A percentile compares a stretch with the other conserved stretches of the same genome.
Conservation (phyloP, 2,797 vertebrate genomes). For the Squalus acanthias region DNA sequence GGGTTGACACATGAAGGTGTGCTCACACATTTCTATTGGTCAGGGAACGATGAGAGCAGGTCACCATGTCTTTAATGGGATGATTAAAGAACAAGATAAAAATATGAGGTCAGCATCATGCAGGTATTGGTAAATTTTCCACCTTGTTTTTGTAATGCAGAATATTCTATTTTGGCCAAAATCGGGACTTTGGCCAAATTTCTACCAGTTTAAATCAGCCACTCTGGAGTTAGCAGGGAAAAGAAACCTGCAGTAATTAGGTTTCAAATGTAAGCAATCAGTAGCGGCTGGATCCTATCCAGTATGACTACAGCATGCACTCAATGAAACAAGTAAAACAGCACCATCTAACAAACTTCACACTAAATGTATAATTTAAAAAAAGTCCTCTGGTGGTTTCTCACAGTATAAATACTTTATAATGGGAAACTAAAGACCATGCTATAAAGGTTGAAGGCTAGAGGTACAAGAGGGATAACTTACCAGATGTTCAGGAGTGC, state of each 20-base stretch:
- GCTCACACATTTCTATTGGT: background rate
- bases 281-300: background rate
- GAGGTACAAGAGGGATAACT: background rate
- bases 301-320: background rate
- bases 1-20: background rate
- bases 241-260: background rate
- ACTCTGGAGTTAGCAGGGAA: background rate
- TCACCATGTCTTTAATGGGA: background rate
- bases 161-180: background rate
- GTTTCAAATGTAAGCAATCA: background rate
- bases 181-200: background rate
- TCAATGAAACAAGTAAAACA: background rate
- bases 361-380: background rate
- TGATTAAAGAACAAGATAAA: background rate
- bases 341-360: background rate
- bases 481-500: background rate
- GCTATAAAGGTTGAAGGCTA: background rate
- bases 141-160: background rate
- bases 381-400: background rate
- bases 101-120: background rate
- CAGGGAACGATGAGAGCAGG: background rate
- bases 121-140: background rate
- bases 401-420: background rate
- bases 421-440: background rate
- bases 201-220: background rate